These are phyloP conservation scores for Tetramorium alpestre DNA, from an alignment of 1,140 invertebrate genomes.

Conservation along the genomic window DNA sequence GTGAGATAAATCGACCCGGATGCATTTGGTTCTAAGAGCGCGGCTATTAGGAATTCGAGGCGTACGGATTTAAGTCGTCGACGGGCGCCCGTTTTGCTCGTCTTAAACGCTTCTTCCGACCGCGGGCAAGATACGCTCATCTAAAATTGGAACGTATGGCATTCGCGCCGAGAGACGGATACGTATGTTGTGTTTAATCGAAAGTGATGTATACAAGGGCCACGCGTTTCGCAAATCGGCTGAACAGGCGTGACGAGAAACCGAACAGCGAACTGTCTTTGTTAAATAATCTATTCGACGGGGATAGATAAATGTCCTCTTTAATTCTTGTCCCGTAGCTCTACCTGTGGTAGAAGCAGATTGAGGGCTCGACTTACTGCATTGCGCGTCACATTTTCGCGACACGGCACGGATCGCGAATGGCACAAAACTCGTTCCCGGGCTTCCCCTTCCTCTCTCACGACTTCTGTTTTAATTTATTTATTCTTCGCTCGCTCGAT, in stretches of 20 bases:
- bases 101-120: constrained; percentile 9
- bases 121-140: constrained; percentile 9
- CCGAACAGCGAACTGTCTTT: neutral
- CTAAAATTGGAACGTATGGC: constrained; percentile 52
- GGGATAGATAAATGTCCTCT: neutral
- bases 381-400: neutral
- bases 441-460: constrained; percentile 14
- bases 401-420: constrained; percentile 48
- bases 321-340: neutral
- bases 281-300: neutral
- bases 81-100: constrained; percentile 34
- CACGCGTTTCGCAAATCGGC: constrained; percentile 21
- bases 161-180: constrained; percentile 13
- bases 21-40: constrained; percentile 12
- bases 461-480: constrained; percentile 70
- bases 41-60: constrained; percentile 40
- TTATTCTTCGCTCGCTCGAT: constrained; percentile 70
- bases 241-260: constrained; percentile 1
- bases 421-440: constrained; percentile 53
- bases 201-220: constrained; percentile 10
- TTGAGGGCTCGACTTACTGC: neutral
- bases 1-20: constrained; percentile 19
- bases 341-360: neutral
- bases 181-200: constrained; percentile 25
- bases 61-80: constrained; percentile 27